Conservation (phyloP, 2,888 invertebrate genomes). For the Eupsilia transversa region DNA sequence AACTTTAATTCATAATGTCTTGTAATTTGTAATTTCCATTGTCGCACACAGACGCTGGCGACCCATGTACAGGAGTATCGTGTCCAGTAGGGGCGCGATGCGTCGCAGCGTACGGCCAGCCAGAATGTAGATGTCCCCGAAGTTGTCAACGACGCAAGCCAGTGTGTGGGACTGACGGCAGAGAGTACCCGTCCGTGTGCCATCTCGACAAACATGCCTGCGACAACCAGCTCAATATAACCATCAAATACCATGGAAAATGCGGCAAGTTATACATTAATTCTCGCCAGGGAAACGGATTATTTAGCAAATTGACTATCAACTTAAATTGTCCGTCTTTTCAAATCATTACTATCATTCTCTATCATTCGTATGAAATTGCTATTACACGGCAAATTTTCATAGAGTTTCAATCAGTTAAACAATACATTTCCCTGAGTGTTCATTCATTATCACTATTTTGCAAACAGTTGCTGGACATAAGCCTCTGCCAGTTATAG, state of each 20-base stretch:
- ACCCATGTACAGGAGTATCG: slow-evolving; percentile 93
- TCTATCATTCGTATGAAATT: neutral
- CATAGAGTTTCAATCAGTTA: neutral
- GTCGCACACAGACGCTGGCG: slow-evolving; percentile 90
- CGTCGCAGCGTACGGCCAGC: slow-evolving; percentile 92
- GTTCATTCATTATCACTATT: neutral
- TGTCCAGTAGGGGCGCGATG: slow-evolving; percentile 94
- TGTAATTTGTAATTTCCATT: neutral
- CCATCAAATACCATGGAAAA: slow-evolving; percentile 95
- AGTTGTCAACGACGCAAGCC: slow-evolving; percentile 93
- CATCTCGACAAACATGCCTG: slow-evolving; percentile 96
- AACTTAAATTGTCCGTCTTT: neutral
- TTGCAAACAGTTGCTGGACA: neutral
- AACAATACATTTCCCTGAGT: neutral
- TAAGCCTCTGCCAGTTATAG: neutral
- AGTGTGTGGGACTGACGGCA: slow-evolving; percentile 96
- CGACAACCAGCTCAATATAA: slow-evolving; percentile 93
- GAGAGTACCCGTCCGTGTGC: slow-evolving; percentile 96
- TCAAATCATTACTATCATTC: neutral
- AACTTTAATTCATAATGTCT: neutral
- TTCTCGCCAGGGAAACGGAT: neutral
- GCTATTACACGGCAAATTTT: neutral
- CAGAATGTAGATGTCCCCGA: slow-evolving; percentile 91
- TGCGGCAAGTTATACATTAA: slow-evolving; percentile 92
- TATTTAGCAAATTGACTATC: neutral